phyloP scores from a whole-genome alignment of 2,888 invertebrate species.

The Phasia obesa region DNA sequence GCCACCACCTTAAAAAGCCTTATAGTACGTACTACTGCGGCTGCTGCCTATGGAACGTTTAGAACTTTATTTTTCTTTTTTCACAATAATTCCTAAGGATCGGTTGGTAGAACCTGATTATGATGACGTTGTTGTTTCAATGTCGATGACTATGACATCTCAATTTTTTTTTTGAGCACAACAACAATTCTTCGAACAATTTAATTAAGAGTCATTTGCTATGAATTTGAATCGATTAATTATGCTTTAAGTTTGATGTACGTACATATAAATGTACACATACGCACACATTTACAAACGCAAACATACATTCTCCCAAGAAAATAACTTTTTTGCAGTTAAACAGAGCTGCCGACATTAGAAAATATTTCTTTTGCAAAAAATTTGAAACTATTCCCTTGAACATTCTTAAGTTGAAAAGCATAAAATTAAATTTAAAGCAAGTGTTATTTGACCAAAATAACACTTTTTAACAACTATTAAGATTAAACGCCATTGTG shows the following conservation, averaged over 20 bases:
- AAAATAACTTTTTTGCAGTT: slow-evolving; percentile 11
- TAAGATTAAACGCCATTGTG: no score
- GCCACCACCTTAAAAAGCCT: slow-evolving; percentile 50
- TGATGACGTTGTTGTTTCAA: slow-evolving; percentile 43
- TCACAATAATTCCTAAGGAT: slow-evolving; percentile 49
- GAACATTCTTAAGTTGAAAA: no score
- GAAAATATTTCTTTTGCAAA: not conserved
- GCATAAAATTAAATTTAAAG: no score
- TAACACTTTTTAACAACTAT: no score
- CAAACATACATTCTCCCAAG: not conserved
- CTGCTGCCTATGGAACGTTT: slow-evolving; percentile 26
- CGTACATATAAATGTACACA: no score
- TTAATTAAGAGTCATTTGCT: slow-evolving; percentile 62
- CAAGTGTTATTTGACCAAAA: no score
- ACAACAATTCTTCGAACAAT: slow-evolving; percentile 52
- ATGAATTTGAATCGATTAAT: slow-evolving; percentile 63
- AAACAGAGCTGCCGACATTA: slow-evolving; percentile 16
- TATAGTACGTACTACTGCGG: slow-evolving; percentile 25
- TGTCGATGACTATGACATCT: slow-evolving; percentile 35
- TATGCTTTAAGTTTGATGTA: slow-evolving; percentile 43
- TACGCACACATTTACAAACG: not conserved
- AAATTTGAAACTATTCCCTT: not conserved
- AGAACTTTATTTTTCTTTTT: slow-evolving; percentile 14
- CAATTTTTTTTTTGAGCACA: slow-evolving; percentile 46
- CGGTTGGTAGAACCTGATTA: slow-evolving; percentile 57